Percentiles rank a stretch among this genome's conserved stretches.
Conservation (phyloP, 2,888 invertebrate species). For the Lordiphosa fenestrarum region DNA sequence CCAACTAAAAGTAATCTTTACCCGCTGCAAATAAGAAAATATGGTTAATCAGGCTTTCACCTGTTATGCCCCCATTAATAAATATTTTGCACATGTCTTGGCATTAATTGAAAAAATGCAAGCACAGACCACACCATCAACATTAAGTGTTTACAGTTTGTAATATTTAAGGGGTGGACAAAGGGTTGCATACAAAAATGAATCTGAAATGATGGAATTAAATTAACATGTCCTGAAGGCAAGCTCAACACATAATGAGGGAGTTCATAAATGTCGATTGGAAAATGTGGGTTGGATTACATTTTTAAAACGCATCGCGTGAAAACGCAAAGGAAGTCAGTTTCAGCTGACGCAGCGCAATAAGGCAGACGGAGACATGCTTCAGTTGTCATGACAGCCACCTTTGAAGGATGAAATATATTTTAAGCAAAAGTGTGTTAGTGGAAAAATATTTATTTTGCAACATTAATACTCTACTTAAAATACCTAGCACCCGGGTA, state of each 20-base stretch:
- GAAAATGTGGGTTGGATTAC: constrained; percentile 35
- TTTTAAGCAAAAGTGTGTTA: constrained; percentile 6
- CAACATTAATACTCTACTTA: too few species aligned
- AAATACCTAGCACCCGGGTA: constrained; percentile 23
- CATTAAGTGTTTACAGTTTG: constrained; percentile 60
- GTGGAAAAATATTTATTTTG: too few species aligned
- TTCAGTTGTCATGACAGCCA: constrained; percentile 26
- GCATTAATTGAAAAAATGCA: too few species aligned
- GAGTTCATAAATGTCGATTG: not conserved
- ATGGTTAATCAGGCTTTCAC: too few species aligned
- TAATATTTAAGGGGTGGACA: constrained; percentile 64
- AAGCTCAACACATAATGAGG: constrained; percentile 2
- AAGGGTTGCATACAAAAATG: constrained; percentile 53
- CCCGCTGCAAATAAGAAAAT: too few species aligned
- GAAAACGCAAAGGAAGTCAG: not conserved
- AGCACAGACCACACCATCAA: constrained; percentile 20
- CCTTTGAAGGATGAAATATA: constrained; percentile 15
- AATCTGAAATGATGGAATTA: constrained; percentile 64
- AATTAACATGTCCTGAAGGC: constrained; percentile 44
- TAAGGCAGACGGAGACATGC: constrained; percentile 8
- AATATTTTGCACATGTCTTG: too few species aligned
- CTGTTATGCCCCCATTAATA: too few species aligned
- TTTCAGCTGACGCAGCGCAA: constrained; percentile 17
- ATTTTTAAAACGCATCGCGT: constrained; percentile 33
- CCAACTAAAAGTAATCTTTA: too few species aligned